Conservation (phyloP, 2,797 vertebrate genomes). For the Fistularia commersonii region DNA sequence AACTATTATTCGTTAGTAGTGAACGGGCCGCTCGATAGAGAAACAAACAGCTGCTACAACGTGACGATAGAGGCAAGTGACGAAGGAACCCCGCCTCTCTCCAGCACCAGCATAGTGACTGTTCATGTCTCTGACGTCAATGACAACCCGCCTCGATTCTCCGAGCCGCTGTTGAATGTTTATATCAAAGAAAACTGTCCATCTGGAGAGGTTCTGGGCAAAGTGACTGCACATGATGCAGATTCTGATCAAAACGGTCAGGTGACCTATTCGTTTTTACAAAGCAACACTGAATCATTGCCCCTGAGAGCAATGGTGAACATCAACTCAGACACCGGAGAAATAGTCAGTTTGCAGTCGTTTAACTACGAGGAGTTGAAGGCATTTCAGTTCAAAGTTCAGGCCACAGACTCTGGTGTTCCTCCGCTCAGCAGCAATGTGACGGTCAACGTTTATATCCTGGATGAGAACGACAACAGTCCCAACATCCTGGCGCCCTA, state of each 20-base stretch:
- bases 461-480: slow-evolving; percentile 75
- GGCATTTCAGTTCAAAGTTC: slow-evolving; percentile 77
- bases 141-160: too few relatives aligned
- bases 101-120: too few relatives aligned
- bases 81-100: slow-evolving; percentile 27
- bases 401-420: slow-evolving; percentile 79
- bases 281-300: too few relatives aligned
- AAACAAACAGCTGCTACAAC: slow-evolving; percentile 31
- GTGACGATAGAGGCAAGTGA: slow-evolving; percentile 30
- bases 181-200: too few relatives aligned
- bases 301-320: too few relatives aligned
- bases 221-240: too few relatives aligned
- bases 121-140: too few relatives aligned
- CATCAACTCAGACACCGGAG: slow-evolving; percentile 60
- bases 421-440: slow-evolving; percentile 69
- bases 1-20: slow-evolving; percentile 45
- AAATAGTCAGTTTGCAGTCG: slow-evolving; percentile 70
- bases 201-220: too few relatives aligned
- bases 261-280: too few relatives aligned
- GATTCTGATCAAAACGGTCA: too few relatives aligned
- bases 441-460: slow-evolving; percentile 74
- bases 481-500: slow-evolving; percentile 49
- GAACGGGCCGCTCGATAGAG: slow-evolving; percentile 12
- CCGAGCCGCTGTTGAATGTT: too few relatives aligned
- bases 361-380: slow-evolving; percentile 77